Evolutionary conservation across 2,888 invertebrate genomes (phyloP), one percentile per base, ranked within the genome.

Genomic region (Pherbina coryleti): DNA sequence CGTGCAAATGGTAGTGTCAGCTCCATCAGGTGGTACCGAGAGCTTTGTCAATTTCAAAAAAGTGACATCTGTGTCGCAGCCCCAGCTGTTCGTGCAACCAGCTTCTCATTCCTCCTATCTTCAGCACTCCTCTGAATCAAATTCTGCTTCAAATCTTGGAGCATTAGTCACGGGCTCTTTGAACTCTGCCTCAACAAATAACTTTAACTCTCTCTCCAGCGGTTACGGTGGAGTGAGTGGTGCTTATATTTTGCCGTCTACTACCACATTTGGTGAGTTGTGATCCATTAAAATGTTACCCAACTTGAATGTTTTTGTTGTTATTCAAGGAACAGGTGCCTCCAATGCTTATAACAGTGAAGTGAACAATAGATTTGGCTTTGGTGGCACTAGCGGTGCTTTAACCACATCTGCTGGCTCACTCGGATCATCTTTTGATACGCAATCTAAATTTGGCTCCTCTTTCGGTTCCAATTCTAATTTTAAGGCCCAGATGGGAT

Each of bases 21-120:
- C 81, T 9, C 83, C 84, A 55, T 76, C 83, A 17, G 81, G 81
- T 28, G 84, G 85, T 25, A 82, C 84, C 14, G 84, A 84, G 53
- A 82, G 83, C 9, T 83, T 81, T 55, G 80, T 75, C 78, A 83
- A 75, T 44, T 83, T 77, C 25, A 84, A 83, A 37, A 84, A 82
- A 70, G 85, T 87, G 11, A 84, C 82, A 17, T 83, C 81, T 34
- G 81, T 82, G 5, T 76, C 80, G 78, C 57, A 81, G 25, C 82
- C 79, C 73, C 79, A 82, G 72, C 25, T 82, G 37, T n/a, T 83
- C 73, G 22, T 83, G 57, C 81, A 81, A 49, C 3, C 76, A 1
- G 28, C 76, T 5, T 78, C 81, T 0, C 82, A 81, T 22, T 82
- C 83, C 1, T 81, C 81, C 1, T 81, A 77, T 62, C 44, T 79